Evolutionary conservation across 2,113 vertebrate species (phyloP).

Genomic region (Gallinago undulata): DNA sequence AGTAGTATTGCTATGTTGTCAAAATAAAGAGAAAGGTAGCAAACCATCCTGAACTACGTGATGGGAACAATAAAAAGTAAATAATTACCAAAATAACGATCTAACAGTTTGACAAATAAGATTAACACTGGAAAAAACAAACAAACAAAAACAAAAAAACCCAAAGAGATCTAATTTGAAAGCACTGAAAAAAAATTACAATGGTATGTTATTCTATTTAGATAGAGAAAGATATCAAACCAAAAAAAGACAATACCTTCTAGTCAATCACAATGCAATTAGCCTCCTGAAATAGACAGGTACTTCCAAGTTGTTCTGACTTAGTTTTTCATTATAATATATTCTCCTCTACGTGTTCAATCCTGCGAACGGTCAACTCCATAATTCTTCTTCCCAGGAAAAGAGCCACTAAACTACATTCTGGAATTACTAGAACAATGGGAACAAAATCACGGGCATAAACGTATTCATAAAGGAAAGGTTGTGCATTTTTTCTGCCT

Average conservation of each 20-base stretch:
- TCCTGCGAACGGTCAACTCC: background rate
- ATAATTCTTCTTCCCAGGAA: background rate
- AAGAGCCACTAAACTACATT: background rate
- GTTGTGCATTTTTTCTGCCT: background rate
- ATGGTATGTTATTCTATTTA: background rate
- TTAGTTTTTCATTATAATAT: background rate
- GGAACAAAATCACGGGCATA: background rate
- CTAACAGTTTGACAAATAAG: background rate
- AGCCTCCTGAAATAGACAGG: background rate
- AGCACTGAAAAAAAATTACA: background rate
- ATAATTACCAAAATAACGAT: background rate
- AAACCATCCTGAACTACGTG: background rate
- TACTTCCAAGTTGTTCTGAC: background rate
- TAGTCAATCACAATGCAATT: background rate
- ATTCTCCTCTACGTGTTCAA: background rate
- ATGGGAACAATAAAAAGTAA: background rate
- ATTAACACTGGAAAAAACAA: background rate
- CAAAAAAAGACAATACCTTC: background rate
- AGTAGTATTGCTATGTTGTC: background rate
- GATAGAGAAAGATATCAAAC: background rate
- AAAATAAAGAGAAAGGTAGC: background rate
- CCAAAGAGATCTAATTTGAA: background rate
- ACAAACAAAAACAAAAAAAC: too few relatives aligned
- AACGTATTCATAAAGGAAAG: background rate
- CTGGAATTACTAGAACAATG: fast-evolving